Base-by-base conservation (phyloP, 2,797 vertebrate species). In the Todus mexicanus region DNA sequence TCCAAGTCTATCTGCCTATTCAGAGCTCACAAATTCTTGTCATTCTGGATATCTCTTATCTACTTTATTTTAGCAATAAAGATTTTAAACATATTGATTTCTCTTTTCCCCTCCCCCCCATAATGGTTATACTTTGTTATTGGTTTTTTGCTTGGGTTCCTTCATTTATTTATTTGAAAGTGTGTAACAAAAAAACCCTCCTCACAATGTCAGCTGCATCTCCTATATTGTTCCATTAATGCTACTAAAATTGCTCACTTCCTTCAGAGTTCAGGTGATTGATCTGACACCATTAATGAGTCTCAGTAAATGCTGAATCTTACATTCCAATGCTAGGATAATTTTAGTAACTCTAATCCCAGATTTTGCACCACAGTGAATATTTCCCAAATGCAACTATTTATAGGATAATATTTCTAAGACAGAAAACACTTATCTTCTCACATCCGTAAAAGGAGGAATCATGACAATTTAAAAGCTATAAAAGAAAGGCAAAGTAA, bases 311-410 rank as follows among this genome's bases (percentile, higher is more conserved):
- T 82, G 86, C 94, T 89, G 84, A 93, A 75, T 94, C 80, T 88
- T 78, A 78, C 59, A 80, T 76, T 91, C 50, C 35, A 70, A 77
- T 68, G 69, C 59, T 69, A 38, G 40, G 59, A 54, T 66, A 91
- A 94, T 93, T 95, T 91, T 92, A 95, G 87, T 60, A 93, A 91
- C 56, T 48, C 43, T 84, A 88, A 92, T 96, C 85, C 85, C 64
- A 90, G 82, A 89, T 88, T 89, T 90, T 87, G 92, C 64, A 92
- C 42, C 35, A 88, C 27, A 65, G 22, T 57, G 79, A 91, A 4
- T 63, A 74, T 72, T 92, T 87, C 61, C 47, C 69, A 77, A 81
- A 87, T 40, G 16, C 19, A 89, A 60, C 68, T 87, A 89, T 80
- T 87, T 71, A 85, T 12, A 85, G 59, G 25, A 77, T 16, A 59